These are phyloP conservation scores for Polypterus bichir DNA, from an alignment of 2,113 vertebrate genomes.

Conservation along the genomic window DNA sequence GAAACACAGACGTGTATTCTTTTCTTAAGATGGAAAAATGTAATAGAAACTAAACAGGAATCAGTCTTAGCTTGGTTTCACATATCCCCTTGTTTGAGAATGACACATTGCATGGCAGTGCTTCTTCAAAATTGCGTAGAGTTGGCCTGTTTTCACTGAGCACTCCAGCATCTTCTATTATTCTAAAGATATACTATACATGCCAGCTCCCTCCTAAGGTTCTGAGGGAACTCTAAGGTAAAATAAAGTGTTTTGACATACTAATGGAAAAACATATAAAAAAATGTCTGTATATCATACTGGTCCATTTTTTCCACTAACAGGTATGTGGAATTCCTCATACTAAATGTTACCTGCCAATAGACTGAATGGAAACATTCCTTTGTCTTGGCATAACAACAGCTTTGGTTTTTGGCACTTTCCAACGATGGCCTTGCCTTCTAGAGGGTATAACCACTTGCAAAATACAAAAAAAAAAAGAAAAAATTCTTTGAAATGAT, in stretches of 20 bases:
- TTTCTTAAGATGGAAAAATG: too few relatives aligned
- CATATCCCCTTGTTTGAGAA: too few relatives aligned
- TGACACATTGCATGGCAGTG: too few relatives aligned
- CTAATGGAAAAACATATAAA: neutral
- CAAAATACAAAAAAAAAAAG: neutral
- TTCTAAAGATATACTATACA: too few relatives aligned
- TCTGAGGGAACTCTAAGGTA: neutral
- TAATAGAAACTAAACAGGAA: too few relatives aligned
- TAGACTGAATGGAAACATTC: neutral
- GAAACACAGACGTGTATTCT: too few relatives aligned
- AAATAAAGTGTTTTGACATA: conserved; percentile 3
- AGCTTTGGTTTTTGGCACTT: neutral
- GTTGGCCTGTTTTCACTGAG: too few relatives aligned
- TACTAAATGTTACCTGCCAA: neutral
- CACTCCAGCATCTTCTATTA: too few relatives aligned
- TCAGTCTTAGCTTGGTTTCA: too few relatives aligned
- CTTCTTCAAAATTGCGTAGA: too few relatives aligned
- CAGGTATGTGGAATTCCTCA: neutral
- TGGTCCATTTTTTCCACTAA: too few relatives aligned
- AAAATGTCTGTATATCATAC: neutral
- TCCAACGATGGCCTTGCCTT: neutral
- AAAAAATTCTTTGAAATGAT: too few relatives aligned
- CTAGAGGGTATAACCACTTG: neutral
- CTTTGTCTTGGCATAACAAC: neutral
- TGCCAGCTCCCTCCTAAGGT: neutral